phyloP scores from a whole-genome alignment of 1,140 invertebrate species.

The Neocloeon triangulifer region DNA sequence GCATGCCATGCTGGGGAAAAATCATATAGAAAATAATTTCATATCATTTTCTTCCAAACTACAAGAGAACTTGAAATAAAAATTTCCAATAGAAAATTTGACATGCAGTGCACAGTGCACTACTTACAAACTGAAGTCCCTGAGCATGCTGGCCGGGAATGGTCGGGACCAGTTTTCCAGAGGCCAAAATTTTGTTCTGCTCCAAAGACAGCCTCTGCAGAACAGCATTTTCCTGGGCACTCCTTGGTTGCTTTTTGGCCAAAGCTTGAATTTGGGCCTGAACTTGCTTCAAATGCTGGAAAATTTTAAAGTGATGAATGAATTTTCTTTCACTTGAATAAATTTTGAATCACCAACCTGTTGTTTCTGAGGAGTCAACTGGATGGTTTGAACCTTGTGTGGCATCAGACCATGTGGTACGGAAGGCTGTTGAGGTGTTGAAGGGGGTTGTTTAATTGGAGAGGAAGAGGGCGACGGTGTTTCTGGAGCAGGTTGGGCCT shows the following conservation, averaged over 20 bases:
- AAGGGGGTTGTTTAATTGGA: not conserved
- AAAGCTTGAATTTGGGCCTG: conserved; percentile 32
- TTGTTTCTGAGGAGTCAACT: conserved; percentile 32
- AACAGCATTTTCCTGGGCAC: conserved; percentile 19
- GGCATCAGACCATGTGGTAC: conserved; percentile 16
- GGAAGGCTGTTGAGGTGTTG: not conserved
- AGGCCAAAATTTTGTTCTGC: conserved; percentile 33
- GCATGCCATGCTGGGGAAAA: too few species aligned
- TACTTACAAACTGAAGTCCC: conserved; percentile 7
- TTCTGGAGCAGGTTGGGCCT: too few species aligned
- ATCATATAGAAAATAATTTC: too few species aligned
- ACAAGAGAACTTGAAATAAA: too few species aligned
- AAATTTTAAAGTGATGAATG: not conserved
- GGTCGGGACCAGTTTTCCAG: conserved; percentile 33
- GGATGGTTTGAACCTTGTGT: conserved; percentile 28
- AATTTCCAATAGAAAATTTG: too few species aligned
- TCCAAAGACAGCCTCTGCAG: conserved; percentile 28
- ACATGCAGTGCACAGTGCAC: too few species aligned
- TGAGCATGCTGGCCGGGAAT: conserved; percentile 12
- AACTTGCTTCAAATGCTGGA: conserved; percentile 27
- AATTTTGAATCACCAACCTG: conserved; percentile 10
- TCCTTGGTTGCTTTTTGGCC: conserved; percentile 19
- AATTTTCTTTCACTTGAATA: not conserved
- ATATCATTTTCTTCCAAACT: too few species aligned
- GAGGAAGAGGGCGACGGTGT: too few species aligned